These are phyloP conservation scores for Plestiodon gilberti DNA, from an alignment of 2,113 vertebrate genomes.

Conservation along the genomic window DNA sequence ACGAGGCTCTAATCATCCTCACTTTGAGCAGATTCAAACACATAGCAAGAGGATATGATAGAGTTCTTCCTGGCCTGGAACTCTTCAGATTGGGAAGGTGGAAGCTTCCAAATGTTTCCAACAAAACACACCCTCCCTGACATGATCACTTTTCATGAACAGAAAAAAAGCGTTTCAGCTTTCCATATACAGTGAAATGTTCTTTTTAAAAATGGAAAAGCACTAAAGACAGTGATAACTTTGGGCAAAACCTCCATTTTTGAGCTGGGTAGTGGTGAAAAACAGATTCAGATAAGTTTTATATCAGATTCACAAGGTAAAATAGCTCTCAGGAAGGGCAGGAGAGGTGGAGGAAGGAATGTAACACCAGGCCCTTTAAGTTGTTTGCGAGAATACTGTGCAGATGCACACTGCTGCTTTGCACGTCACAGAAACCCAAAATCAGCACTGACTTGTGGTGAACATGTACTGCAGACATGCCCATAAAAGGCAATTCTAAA, in stretches of 20 bases:
- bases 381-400: background rate
- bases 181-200: background rate
- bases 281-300: background rate
- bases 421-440: background rate
- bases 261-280: background rate
- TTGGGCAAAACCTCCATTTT: background rate
- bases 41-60: background rate
- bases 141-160: too few species aligned
- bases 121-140: background rate
- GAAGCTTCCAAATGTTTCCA: background rate
- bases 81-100: background rate
- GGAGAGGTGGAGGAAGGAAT: accelerated
- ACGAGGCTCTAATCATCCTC: background rate
- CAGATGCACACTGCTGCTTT: background rate
- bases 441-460: background rate
- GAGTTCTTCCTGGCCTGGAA: background rate
- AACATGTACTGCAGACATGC: background rate
- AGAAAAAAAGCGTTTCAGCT: background rate
- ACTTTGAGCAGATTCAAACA: background rate
- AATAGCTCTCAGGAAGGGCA: background rate
- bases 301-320: background rate
- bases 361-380: background rate
- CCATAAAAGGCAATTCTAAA: conserved; percentile 33
- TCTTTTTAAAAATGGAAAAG: background rate
- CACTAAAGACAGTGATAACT: background rate